Percentiles rank a stretch among this genome's conserved stretches.
These are phyloP conservation scores for Xenus cinereus DNA, from an alignment of 2,113 vertebrate species.

Conservation along the genomic window DNA sequence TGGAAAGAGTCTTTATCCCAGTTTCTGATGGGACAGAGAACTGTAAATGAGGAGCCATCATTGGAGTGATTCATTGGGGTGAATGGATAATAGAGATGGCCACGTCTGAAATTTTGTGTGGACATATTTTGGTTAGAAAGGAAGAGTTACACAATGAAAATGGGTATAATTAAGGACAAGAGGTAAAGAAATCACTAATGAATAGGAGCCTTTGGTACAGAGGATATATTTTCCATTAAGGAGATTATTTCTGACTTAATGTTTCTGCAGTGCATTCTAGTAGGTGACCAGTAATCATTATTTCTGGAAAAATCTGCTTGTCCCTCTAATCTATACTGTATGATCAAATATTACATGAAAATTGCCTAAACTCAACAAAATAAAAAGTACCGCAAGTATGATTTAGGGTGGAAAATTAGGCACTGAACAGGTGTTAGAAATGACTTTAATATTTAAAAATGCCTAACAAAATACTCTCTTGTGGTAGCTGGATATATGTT, in stretches of 20 bases:
- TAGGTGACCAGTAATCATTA: background rate
- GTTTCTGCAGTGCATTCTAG: background rate
- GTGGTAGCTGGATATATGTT: background rate
- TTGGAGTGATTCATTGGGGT: background rate
- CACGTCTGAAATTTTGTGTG: background rate
- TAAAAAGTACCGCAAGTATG: background rate
- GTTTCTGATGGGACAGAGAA: background rate
- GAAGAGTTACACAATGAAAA: background rate
- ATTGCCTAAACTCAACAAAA: background rate
- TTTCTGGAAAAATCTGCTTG: background rate
- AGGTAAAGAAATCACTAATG: background rate
- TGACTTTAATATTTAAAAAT: constrained; percentile 18
- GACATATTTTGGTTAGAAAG: background rate
- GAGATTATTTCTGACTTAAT: background rate
- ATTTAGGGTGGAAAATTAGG: background rate
- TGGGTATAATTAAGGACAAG: background rate
- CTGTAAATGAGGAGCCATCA: background rate
- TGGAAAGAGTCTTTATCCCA: background rate
- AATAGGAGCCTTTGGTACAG: background rate
- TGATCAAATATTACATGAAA: background rate
- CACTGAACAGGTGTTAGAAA: background rate
- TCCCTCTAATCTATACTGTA: background rate
- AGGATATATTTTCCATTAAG: background rate
- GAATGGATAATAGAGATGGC: background rate
- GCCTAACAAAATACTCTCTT: background rate